Base-by-base conservation (phyloP, 2,797 vertebrate genomes). In the Gallinago nigripennis region DNA sequence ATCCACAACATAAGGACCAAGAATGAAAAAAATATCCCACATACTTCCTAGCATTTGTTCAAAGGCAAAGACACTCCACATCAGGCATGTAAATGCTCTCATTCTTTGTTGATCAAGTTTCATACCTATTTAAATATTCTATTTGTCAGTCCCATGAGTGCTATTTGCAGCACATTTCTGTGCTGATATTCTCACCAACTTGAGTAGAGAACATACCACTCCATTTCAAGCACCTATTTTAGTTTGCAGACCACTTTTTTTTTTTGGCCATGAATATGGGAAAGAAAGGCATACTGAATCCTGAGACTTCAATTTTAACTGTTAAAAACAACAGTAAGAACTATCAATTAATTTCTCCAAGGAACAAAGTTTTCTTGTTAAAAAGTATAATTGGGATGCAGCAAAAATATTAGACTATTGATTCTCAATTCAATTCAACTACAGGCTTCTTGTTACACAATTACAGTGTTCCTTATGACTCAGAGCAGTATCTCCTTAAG, bases 11-110 rank as follows among this genome's bases (percentile, higher is more conserved):
- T 12, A 11, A 56, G 56, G 18, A 68, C 15, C 8, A 84, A 69
- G 37, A 69, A 93, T 8, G 13, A 41, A 79, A 61, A 57, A 77
- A 58, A 78, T 16, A 69, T 0, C 0, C 24, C 45, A 85, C 45
- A 85, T 65, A 43, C 8, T 57, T 92, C 11, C 61, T 53, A 31
- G 39, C 0, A 0, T 68, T 75, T 68, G 25, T 68, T 60, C 50
- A 84, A 79, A 91, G 75, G 54, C 27, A 72, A 90, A 78, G 43
- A 24, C 8, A 9, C 41, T 35, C 19, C 27, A 65, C 4, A 3
- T 0, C 0, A 0, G n/a, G 21, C 6, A 65, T 4, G 13, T 24
- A 54, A 83, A 81, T 24, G 16, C 12, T 91, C n/a, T 66, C 11
- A 10, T n/a, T 70, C 57, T 80, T 75, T 51, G 48, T 20, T 0